Evolutionary conservation across 35 echinoderm and acorn worm genomes (phyloP).

Genomic region (Antedon bifida): DNA sequence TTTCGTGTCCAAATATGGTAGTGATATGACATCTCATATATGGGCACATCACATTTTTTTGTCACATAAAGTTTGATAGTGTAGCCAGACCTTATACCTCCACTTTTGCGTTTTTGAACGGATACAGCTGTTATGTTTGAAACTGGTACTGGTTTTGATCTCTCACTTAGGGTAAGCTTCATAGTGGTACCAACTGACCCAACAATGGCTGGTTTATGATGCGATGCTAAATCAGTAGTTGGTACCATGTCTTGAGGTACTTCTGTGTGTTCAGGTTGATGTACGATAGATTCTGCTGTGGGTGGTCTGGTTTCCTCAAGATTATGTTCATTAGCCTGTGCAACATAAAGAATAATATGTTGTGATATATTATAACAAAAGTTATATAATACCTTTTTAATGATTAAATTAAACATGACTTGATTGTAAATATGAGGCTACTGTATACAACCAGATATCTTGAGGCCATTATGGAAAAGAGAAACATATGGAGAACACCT

Average conservation of each 20-base stretch:
- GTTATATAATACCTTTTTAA: no score
- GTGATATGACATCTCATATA: no score
- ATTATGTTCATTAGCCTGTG: constrained; percentile 1
- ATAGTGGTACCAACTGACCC: constrained; percentile 57
- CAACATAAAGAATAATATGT: neutral
- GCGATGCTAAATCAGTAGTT: constrained; percentile 3
- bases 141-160: constrained; percentile 14
- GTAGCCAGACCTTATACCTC: no score
- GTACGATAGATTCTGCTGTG: neutral
- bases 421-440: no score
- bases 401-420: no score
- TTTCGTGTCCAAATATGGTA: no score
- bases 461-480: no score
- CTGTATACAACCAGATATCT: no score
- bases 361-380: no score
- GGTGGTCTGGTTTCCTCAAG: neutral
- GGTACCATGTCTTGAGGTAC: neutral
- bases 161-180: constrained; percentile 36
- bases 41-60: no score
- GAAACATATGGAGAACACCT: no score
- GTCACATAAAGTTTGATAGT: no score
- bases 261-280: neutral
- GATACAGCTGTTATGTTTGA: neutral
- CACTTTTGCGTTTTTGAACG: neutral
- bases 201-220: constrained; percentile 73